phyloP scores from a whole-genome alignment of 2,888 invertebrate species.

The Parapristionchus giblindavisi region DNA sequence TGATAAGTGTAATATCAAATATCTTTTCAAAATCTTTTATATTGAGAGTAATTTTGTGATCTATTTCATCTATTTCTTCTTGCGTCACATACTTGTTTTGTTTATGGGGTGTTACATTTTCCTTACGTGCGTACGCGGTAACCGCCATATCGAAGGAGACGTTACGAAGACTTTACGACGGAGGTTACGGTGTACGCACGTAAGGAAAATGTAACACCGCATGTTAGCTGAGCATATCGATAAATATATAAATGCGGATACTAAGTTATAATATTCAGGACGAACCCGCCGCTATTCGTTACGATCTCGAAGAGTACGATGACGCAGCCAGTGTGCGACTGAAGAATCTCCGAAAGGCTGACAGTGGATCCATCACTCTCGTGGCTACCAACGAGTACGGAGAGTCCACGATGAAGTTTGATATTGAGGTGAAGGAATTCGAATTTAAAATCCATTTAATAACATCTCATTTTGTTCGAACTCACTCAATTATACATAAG shows the following conservation, averaged over 20 bases:
- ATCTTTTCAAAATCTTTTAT: too few species aligned
- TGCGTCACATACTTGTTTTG: too few species aligned
- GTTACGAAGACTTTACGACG: too few species aligned
- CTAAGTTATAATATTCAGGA: slow-evolving; percentile 13
- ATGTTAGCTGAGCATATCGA: neutral
- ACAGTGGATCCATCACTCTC: slow-evolving; percentile 48
- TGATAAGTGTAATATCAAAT: neutral
- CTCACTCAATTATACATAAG: too few species aligned
- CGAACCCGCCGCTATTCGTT: slow-evolving; percentile 41
- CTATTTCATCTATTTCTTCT: too few species aligned
- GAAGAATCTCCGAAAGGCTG: slow-evolving; percentile 44
- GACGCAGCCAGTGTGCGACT: slow-evolving; percentile 48
- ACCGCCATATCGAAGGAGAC: too few species aligned
- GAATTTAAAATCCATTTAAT: neutral
- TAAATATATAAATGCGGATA: neutral
- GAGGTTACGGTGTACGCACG: too few species aligned
- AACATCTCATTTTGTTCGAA: neutral
- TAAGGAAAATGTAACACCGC: neutral
- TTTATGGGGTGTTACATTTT: too few species aligned
- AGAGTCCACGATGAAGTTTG: slow-evolving; percentile 44
- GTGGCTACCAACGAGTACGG: slow-evolving; percentile 50
- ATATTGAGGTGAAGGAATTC: slow-evolving; percentile 42
- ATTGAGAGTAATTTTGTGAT: too few species aligned
- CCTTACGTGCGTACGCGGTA: too few species aligned
- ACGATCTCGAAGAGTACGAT: slow-evolving; percentile 52